These are phyloP conservation scores for Manduca sexta DNA, from an alignment of 1,140 invertebrate species.

Conservation along the genomic window DNA sequence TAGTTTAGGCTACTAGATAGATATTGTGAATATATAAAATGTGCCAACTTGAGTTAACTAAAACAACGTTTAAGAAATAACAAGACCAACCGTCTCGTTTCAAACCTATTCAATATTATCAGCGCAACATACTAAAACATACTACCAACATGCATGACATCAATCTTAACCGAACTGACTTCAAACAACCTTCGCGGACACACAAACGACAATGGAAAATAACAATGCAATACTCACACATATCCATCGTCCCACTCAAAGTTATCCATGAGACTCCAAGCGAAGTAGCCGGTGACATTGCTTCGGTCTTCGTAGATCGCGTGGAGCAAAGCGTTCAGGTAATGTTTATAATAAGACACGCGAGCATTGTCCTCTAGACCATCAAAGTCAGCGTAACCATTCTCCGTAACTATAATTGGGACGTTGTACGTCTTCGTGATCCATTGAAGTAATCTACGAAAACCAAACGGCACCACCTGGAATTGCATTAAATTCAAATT, in stretches of 20 bases:
- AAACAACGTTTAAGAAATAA: too few relatives aligned
- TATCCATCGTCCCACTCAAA: constrained; percentile 82
- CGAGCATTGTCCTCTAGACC: constrained; percentile 67
- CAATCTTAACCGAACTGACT: too few relatives aligned
- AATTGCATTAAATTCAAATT: too few relatives aligned
- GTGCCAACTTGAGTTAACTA: too few relatives aligned
- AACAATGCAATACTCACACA: constrained; percentile 58
- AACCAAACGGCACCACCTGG: constrained; percentile 63
- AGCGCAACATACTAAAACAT: too few relatives aligned
- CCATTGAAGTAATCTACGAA: constrained; percentile 75
- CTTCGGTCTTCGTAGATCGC: constrained; percentile 75
- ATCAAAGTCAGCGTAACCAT: constrained; percentile 75
- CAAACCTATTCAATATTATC: too few relatives aligned
- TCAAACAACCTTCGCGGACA: too few relatives aligned
- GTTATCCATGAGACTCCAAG: constrained; percentile 85
- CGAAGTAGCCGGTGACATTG: constrained; percentile 80
- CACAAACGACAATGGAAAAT: too few relatives aligned
- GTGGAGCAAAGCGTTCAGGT: constrained; percentile 73
- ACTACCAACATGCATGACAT: too few relatives aligned
- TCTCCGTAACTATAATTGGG: constrained; percentile 83
- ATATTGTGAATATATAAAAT: too few relatives aligned
- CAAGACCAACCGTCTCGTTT: too few relatives aligned
- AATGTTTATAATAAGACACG: constrained; percentile 75
- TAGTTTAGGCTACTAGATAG: too few relatives aligned
- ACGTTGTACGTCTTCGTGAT: constrained; percentile 80